Evolutionary conservation across 2,797 vertebrate genomes (phyloP).

Genomic region (Pangasius krempfi): DNA sequence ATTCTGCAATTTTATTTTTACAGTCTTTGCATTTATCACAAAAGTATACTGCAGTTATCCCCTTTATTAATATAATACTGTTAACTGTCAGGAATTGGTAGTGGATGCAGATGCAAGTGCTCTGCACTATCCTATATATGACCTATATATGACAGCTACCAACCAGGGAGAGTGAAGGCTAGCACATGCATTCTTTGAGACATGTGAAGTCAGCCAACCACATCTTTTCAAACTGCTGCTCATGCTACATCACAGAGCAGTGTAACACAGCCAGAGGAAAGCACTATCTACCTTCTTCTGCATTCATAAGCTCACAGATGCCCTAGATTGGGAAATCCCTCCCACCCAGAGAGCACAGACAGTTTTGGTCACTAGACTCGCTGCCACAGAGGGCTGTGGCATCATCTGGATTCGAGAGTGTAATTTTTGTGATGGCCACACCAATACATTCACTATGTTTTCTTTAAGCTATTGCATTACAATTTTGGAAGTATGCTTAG

Average conservation of each 20-base stretch:
- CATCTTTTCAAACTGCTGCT: neutral
- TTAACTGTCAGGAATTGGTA: neutral
- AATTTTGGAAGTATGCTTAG: neutral
- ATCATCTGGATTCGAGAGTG: neutral
- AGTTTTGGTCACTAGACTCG: neutral
- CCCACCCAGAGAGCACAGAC: neutral
- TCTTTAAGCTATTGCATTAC: neutral
- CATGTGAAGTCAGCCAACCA: neutral
- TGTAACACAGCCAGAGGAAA: neutral
- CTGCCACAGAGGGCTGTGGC: neutral
- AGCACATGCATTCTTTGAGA: neutral
- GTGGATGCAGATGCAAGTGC: neutral
- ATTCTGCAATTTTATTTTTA: neutral
- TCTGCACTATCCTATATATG: too few relatives aligned
- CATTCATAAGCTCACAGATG: neutral
- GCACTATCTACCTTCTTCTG: neutral
- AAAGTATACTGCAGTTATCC: neutral
- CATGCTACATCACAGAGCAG: neutral
- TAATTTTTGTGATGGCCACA: neutral
- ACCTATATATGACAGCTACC: too few relatives aligned
- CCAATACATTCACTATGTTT: neutral
- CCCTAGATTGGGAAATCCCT: neutral
- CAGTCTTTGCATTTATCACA: neutral
- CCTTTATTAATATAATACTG: neutral
- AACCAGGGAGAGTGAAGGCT: neutral